Base-by-base conservation (phyloP, 2,113 vertebrate genomes). In the Gobius niger region DNA sequence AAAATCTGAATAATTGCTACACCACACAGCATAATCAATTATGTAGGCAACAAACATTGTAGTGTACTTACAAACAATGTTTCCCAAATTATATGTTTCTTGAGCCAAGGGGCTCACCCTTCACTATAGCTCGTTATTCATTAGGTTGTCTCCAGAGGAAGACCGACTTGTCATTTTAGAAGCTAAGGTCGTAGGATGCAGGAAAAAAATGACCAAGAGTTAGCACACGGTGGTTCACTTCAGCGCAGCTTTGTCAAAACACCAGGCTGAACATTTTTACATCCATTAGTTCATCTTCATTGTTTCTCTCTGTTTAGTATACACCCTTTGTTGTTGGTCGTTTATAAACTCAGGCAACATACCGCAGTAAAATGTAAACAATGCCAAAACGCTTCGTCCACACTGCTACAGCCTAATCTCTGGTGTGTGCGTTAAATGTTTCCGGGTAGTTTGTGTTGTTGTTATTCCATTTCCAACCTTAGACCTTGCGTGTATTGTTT, bases 291-390 rank as follows among this genome's bases (percentile, higher is more conserved):
- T 19, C 5, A 44, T 47, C 50, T 60, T 42, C 40, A 1, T 44
- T 47, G 56, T 71, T 7, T 14, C 52, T 2, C 16, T 8, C 1
- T 7, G 2, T 24, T 77, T 49, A 75, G 9, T 19, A 16, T 47
- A 61, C 16, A 34, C 60, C 59, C 24, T 9, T 42, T 60, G 18
- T 65, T 63, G 63, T 61, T 84, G 73, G 74, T 82, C 81, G 50
- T n/a, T 63, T 57, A 40, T 49, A 61, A 78, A 76, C 56, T 66
- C 15, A 47, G 18, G 0, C 16, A 68, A 73, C 52, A 78, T 46
- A 78, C 66, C 53, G 59, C 68, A 82, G 83, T 13, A n/a, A 85
- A 81, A 92, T 85, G 88, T 90, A 91, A 93, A 93, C 88, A 92
- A 85, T 87, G 79, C 40, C 89, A 82, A 86, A 57, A 51, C 72